A percentile compares a stretch with the other conserved stretches of the same genome.
Conservation (phyloP, 2,113 vertebrate genomes). For the Tringa solitaria region DNA sequence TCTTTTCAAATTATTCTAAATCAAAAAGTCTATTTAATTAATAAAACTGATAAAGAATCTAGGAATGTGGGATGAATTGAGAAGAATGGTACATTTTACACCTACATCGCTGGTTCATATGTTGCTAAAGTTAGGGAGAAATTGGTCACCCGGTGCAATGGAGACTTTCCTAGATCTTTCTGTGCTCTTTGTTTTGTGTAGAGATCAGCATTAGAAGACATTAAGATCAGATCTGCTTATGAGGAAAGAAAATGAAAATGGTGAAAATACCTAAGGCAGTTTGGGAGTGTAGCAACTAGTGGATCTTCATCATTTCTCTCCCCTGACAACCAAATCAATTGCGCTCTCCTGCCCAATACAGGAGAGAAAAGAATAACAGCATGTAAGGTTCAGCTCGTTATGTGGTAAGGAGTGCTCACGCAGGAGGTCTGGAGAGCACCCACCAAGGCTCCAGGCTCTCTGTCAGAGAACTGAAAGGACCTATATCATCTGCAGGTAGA, state of each 20-base stretch:
- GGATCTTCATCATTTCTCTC: not conserved
- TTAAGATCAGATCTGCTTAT: not conserved
- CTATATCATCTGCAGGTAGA: not conserved
- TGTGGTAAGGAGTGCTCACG: not conserved
- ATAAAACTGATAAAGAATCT: not conserved
- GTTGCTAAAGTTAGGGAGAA: not conserved
- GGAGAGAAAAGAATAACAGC: not conserved
- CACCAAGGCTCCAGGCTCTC: not conserved
- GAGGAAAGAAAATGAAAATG: not conserved
- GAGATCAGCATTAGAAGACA: not conserved
- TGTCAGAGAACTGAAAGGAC: rapidly evolving
- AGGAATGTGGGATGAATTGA: not conserved
- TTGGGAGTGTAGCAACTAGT: not conserved
- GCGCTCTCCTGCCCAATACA: not conserved
- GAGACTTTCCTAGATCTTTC: not conserved
- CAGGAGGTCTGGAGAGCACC: not conserved
- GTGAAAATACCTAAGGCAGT: not conserved
- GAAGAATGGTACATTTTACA: not conserved
- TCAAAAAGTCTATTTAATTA: not conserved
- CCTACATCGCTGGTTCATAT: not conserved
- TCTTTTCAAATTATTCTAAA: not conserved
- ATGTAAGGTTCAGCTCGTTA: not conserved
- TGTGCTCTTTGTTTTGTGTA: not conserved
- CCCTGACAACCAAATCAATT: not conserved
- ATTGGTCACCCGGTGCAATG: not conserved